Evolutionary conservation across 1,140 invertebrate species (phyloP), one percentile per base, ranked within the genome.

Genomic region (Tetramorium parvispinum): DNA sequence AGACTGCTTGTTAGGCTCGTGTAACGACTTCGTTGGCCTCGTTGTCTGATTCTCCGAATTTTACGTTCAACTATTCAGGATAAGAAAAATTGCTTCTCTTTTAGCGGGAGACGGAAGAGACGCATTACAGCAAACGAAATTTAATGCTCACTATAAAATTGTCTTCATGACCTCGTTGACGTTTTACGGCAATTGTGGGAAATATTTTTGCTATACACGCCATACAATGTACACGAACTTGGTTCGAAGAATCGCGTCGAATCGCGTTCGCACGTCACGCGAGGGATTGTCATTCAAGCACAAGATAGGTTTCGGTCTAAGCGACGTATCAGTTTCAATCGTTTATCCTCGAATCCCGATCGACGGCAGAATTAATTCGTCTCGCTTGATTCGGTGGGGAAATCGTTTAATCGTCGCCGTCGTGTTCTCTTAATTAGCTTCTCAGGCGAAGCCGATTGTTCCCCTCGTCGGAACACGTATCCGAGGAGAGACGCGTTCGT

Each of bases 381-480:
- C 78, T 79, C 87, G 68, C 85, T 73, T 63, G 76, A 87, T 87
- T 87, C 89, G 79, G 61, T 75, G 75, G 76, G 27, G 59, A 91
- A 32, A 77, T 87, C 78, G 83, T 90, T 91, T 91, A 91, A 91
- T 91, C 89, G 70, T 87, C 89, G 73, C 83, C 87, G 83, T 85
- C 87, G 73, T 86, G 78, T 90, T 76, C 78, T 77, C 85, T 91
- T 91, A 91, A 91, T 91, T 91, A 91, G 78, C 75, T 88, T 88
- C 78, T 88, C 88, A 51, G 78, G 87, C 89, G 85, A 79, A 51
- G 55, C 77, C 88, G 86, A 91, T 91, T 91, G 89, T 91, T 91
- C 55, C 27, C 77, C 32, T 63, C 78, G 71, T 73, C 77, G 71
- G 24, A 59, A 88, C 77, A 91, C 77, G 61, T 83, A 86, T n/a